phyloP scores from a whole-genome alignment of 2,113 vertebrate genomes.

The Diphyllodes magnificus region DNA sequence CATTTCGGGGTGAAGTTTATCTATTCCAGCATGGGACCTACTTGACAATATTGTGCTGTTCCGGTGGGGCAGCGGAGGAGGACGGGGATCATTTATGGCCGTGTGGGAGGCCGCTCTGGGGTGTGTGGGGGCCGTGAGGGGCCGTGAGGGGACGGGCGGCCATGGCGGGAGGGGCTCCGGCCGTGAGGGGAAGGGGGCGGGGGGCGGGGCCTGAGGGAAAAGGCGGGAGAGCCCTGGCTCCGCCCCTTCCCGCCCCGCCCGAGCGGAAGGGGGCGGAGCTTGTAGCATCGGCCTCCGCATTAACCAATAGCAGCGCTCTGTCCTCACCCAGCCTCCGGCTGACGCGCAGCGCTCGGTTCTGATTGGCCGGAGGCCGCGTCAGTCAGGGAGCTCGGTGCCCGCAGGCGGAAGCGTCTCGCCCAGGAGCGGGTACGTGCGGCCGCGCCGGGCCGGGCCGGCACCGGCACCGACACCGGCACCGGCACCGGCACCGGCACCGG shows the following conservation, averaged over 20 bases:
- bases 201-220: not conserved
- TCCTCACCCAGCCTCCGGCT: not conserved
- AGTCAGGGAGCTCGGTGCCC: not conserved
- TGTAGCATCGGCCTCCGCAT: fast-evolving
- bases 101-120: not conserved
- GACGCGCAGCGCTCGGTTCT: not conserved
- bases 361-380: not conserved
- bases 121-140: not conserved
- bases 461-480: not conserved
- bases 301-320: fast-evolving
- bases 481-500: not conserved
- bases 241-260: not conserved
- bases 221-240: fast-evolving
- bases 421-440: not conserved
- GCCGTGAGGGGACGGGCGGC: not conserved
- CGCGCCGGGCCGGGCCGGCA: not conserved
- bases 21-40: fast-evolving
- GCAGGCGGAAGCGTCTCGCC: slow-evolving; percentile 5
- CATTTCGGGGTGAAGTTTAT: no score
- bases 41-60: not conserved
- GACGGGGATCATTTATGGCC: fast-evolving
- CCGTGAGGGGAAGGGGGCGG: not conserved
- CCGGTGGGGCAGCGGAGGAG: not conserved
- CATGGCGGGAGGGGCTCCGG: not conserved
- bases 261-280: fast-evolving